A percentile compares a stretch with the other conserved stretches of the same genome.
Conservation (phyloP, 2,888 invertebrate species). For the Sinhomidia bicolor region DNA sequence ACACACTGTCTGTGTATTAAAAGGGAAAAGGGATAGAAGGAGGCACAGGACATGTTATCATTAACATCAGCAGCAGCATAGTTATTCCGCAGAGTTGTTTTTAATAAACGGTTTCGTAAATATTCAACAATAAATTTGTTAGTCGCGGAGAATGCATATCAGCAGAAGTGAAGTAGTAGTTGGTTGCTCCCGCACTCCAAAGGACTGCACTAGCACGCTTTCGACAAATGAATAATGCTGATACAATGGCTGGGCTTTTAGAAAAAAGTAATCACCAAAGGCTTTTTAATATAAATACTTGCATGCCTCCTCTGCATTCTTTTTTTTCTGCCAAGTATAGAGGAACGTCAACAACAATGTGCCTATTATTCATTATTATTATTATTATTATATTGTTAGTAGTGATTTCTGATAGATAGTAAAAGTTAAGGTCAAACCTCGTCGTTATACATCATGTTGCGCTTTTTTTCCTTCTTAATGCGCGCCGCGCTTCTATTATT, state of each 20-base stretch:
- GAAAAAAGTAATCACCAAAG: too few species aligned
- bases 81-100: too few species aligned
- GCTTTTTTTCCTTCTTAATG: slow-evolving; percentile 7
- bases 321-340: too few species aligned
- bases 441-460: neutral
- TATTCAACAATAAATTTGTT: too few species aligned
- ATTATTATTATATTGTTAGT: slow-evolving; percentile 12
- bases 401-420: slow-evolving; percentile 44
- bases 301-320: too few species aligned
- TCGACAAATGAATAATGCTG: neutral
- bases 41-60: neutral
- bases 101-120: too few species aligned
- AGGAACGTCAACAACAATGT: neutral
- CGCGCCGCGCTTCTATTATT: neutral
- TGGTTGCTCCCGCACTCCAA: too few species aligned
- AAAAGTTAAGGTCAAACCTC: slow-evolving; percentile 70
- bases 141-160: too few species aligned
- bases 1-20: neutral
- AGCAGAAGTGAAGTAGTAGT: too few species aligned
- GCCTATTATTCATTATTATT: neutral
- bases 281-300: too few species aligned
- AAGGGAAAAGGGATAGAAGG: slow-evolving; percentile 3
- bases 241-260: too few species aligned
- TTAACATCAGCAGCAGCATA: too few species aligned
- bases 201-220: neutral